phyloP scores from a whole-genome alignment of 1,140 invertebrate species.

The Andricus grossulariae region DNA sequence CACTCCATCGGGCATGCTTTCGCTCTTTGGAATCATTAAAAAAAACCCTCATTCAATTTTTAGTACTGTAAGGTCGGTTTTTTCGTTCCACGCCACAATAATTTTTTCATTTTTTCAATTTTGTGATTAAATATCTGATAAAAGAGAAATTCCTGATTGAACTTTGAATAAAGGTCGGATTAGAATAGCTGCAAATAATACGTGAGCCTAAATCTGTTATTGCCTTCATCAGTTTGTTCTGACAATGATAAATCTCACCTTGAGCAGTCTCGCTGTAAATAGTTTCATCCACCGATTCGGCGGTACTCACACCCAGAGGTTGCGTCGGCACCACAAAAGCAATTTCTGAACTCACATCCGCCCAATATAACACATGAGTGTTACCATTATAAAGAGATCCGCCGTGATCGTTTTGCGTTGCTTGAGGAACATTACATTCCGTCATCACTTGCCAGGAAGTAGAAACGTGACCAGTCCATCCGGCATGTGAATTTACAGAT shows the following conservation, averaged over 20 bases:
- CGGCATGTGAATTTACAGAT: conserved; percentile 87
- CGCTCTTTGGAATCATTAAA: too few species aligned
- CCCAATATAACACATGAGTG: conserved; percentile 92
- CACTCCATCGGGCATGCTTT: too few species aligned
- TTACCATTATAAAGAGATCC: conserved; percentile 84
- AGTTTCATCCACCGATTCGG: conserved; percentile 61
- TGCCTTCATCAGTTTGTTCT: too few species aligned
- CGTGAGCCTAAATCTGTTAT: too few species aligned
- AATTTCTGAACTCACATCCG: conserved; percentile 95
- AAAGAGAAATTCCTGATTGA: too few species aligned
- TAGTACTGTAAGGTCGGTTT: too few species aligned
- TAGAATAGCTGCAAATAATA: too few species aligned
- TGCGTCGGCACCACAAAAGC: conserved; percentile 94
- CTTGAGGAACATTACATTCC: conserved; percentile 57
- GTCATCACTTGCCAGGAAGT: conserved; percentile 84
- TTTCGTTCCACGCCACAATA: too few species aligned
- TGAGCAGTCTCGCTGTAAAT: conserved; percentile 63
- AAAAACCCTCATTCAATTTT: too few species aligned
- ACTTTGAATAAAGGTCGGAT: too few species aligned
- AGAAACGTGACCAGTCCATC: conserved; percentile 91
- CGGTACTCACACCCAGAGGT: conserved; percentile 66
- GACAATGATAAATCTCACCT: conserved; percentile 1
- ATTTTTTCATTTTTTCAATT: too few species aligned
- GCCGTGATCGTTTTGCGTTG: conserved; percentile 75
- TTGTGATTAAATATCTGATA: too few species aligned